Evolutionary conservation across 2,797 vertebrate species (phyloP).

Genomic region (Liparis tanakae): DNA sequence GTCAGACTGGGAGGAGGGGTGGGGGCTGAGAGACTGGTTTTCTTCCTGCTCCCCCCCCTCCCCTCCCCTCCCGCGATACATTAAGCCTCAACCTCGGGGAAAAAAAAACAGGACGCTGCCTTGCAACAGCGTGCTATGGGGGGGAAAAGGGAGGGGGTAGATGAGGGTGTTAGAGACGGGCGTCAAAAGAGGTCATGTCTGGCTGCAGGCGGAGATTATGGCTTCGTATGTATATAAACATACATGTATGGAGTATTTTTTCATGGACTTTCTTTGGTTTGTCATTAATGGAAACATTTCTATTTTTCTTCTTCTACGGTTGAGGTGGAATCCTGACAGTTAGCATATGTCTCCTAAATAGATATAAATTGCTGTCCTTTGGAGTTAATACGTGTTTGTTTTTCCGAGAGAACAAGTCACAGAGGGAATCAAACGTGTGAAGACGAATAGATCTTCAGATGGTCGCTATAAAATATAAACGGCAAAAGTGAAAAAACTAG

Average conservation of each 20-base stretch:
- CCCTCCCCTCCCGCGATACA: constrained; percentile 37
- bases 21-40: constrained; percentile 28
- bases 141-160: neutral
- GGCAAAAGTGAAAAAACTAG: neutral
- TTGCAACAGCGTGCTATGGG: constrained; percentile 38
- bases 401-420: constrained; percentile 1
- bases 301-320: too few species aligned
- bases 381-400: neutral
- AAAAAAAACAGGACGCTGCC: constrained; percentile 59
- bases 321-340: neutral
- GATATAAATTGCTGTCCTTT: neutral
- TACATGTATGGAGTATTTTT: neutral
- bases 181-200: constrained; percentile 71
- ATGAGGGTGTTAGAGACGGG: constrained; percentile 25
- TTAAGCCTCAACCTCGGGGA: constrained; percentile 51
- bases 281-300: constrained; percentile 3
- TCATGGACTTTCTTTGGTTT: constrained; percentile 9
- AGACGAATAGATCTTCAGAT: neutral
- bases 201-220: constrained; percentile 58
- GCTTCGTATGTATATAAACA: constrained; percentile 25
- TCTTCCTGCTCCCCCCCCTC: constrained; percentile 28
- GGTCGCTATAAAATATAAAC: constrained; percentile 18
- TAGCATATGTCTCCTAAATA: neutral
- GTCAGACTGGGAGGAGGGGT: constrained; percentile 15
- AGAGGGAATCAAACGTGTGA: neutral